Conservation (phyloP, 2,888 invertebrate species). For the Ommatoiulus sabulosus region DNA sequence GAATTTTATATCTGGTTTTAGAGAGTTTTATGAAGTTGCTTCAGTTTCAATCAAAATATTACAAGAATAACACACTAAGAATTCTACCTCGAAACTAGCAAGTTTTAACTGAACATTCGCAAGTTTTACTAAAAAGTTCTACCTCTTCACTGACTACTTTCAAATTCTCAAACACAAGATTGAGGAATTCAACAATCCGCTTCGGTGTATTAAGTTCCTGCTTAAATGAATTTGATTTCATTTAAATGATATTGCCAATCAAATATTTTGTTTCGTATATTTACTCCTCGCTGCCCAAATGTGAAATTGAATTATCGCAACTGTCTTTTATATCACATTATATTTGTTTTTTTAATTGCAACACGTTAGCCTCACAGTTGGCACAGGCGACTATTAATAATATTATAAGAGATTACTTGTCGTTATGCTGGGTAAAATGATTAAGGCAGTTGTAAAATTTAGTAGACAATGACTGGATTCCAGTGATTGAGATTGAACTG, state of each 20-base stretch:
- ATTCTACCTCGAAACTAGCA: neutral
- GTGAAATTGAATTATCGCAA: constrained; percentile 38
- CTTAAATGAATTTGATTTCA: constrained; percentile 32
- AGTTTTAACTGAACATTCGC: neutral
- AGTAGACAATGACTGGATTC: neutral
- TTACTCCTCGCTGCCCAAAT: constrained; percentile 19
- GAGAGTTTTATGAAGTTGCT: neutral
- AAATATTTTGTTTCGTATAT: constrained; percentile 37
- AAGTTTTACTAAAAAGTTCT: neutral
- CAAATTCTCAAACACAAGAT: neutral
- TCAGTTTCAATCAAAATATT: constrained; percentile 41
- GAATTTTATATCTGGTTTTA: neutral
- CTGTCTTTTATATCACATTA: constrained; percentile 10
- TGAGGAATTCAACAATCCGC: neutral
- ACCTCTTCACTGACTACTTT: neutral
- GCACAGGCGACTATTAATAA: neutral
- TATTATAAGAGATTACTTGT: constrained; percentile 9
- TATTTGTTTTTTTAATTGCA: neutral
- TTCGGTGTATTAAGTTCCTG: constrained; percentile 32
- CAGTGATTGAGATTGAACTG: neutral
- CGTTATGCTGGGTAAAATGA: constrained; percentile 31
- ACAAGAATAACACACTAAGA: neutral
- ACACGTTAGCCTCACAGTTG: neutral
- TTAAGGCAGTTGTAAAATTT: neutral
- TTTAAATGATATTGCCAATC: constrained; percentile 32